A percentile compares a stretch with the other conserved stretches of the same genome.
Conservation (phyloP, 2,113 vertebrate genomes). For the Etia nguti region DNA sequence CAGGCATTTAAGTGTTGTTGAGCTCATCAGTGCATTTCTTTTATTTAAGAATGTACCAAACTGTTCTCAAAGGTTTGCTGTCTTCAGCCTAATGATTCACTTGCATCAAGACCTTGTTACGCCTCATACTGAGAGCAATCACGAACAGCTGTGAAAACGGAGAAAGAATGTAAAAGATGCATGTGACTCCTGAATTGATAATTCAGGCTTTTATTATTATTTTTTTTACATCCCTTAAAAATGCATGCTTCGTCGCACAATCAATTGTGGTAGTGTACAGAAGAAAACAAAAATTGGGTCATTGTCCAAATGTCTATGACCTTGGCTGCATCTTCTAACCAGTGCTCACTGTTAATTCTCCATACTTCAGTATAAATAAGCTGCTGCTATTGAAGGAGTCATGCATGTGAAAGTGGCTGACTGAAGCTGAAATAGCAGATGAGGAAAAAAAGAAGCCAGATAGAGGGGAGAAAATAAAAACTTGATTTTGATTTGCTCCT, state of each 20-base stretch:
- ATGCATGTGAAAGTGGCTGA: background rate
- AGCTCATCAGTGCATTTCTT: background rate
- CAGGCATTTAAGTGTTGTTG: background rate
- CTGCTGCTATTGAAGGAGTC: background rate
- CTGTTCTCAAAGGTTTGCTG: background rate
- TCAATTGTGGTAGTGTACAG: background rate
- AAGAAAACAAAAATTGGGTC: background rate
- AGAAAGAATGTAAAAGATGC: background rate
- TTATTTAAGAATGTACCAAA: background rate
- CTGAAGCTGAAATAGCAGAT: background rate
- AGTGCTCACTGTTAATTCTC: background rate
- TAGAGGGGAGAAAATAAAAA: background rate
- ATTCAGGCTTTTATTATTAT: background rate
- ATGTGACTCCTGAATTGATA: background rate
- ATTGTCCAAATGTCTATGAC: background rate
- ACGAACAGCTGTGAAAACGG: background rate
- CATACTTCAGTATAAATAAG: background rate
- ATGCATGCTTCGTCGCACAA: background rate
- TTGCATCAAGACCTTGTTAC: background rate
- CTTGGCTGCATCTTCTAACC: background rate
- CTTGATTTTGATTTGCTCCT: slow-evolving; percentile 18
- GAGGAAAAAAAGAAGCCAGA: background rate
- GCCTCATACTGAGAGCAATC: background rate
- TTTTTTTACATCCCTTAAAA: background rate
- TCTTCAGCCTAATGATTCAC: background rate